Evolutionary conservation across 2,888 invertebrate species (phyloP).

Genomic region (Dryadula phaetusa): DNA sequence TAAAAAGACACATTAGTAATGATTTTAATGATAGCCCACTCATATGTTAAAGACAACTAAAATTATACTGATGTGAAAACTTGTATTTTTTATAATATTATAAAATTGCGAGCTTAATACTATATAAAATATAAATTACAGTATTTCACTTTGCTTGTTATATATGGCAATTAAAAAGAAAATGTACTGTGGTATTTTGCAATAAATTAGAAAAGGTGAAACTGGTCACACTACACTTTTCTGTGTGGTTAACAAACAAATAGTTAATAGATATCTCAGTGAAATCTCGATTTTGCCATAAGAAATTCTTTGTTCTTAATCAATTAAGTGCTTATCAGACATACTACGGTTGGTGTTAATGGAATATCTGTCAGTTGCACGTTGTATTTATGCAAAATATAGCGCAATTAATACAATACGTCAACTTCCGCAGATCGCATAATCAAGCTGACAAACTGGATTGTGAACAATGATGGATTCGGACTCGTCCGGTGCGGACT

Average conservation of each 20-base stretch:
- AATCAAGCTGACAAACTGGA: slow-evolving; percentile 75
- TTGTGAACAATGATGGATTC: slow-evolving; percentile 78
- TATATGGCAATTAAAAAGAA: slow-evolving; percentile 8
- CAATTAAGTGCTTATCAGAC: slow-evolving; percentile 17
- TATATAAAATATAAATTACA: not conserved
- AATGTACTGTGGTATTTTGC: slow-evolving; percentile 6
- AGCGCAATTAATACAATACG: slow-evolving; percentile 43
- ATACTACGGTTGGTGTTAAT: slow-evolving; percentile 23
- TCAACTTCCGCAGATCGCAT: slow-evolving; percentile 67
- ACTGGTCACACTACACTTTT: slow-evolving; percentile 38
- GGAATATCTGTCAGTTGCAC: slow-evolving; percentile 21
- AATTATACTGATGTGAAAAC: too few relatives aligned
- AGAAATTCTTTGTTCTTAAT: slow-evolving; percentile 48
- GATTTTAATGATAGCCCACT: too few relatives aligned
- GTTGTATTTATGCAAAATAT: slow-evolving; percentile 24
- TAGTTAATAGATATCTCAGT: slow-evolving; percentile 36
- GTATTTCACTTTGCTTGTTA: not conserved
- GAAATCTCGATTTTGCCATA: slow-evolving; percentile 39
- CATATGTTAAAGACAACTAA: too few relatives aligned
- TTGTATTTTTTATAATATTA: too few relatives aligned
- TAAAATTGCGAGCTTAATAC: too few relatives aligned
- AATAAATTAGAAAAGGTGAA: slow-evolving; percentile 14
- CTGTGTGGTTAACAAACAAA: slow-evolving; percentile 40
- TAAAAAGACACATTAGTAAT: too few relatives aligned
- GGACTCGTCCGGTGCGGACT: slow-evolving; percentile 89